Conservation (phyloP, 2,797 vertebrate genomes). For the Hipposideros larvatus region DNA sequence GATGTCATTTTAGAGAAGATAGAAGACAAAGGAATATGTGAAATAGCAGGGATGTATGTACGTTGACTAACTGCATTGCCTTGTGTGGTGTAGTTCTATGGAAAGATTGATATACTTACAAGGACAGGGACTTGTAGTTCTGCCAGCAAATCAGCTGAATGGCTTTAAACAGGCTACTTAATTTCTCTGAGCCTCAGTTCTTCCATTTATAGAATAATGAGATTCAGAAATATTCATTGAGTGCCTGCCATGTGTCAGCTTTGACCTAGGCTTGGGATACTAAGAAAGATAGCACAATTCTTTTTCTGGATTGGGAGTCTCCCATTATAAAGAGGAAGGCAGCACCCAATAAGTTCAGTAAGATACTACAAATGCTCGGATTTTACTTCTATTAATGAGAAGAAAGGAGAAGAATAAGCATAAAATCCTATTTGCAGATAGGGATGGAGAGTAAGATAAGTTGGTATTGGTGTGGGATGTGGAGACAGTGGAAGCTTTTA, state of each 20-base stretch:
- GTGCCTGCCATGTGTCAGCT: background rate
- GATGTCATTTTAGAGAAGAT: background rate
- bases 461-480: background rate
- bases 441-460: background rate
- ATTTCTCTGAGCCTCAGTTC: background rate
- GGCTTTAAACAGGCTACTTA: background rate
- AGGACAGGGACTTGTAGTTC: background rate
- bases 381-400: background rate
- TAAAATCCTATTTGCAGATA: background rate
- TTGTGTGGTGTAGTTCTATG: background rate
- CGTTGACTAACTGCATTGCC: background rate
- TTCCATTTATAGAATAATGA: background rate
- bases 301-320: background rate
- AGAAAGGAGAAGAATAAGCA: background rate
- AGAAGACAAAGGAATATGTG: conserved; percentile 5
- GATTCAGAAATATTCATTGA: background rate
- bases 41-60: background rate
- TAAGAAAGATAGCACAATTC: background rate
- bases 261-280: background rate
- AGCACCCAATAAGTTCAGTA: background rate
- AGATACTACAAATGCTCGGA: background rate
- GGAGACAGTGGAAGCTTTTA: background rate
- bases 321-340: background rate
- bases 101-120: background rate
- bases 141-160: background rate